Evolutionary conservation across 2,888 invertebrate genomes (phyloP), one percentile per base, ranked within the genome.

Genomic region (Cerceris rybyensis): DNA sequence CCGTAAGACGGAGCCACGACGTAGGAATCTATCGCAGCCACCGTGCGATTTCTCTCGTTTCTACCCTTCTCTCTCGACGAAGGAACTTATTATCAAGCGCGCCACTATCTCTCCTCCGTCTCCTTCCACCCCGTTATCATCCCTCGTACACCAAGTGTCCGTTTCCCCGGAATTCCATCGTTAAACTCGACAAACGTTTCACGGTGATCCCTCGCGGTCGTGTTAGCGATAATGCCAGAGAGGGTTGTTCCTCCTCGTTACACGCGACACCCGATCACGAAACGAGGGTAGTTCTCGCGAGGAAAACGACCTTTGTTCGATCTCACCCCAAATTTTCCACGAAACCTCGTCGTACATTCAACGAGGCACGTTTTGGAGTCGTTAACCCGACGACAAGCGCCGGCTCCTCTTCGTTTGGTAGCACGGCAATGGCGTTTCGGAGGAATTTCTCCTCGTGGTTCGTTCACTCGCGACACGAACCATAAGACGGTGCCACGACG

Each of bases 351-450:
- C 68, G 81, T 72, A n/a, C n/a, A n/a, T 78, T 71, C 67, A 81
- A 80, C 55, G 67, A 70, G 78, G 79, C 74, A 75, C 79, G 67
- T 76, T 78, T 74, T 57, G 70, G 80, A 79, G 82, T 83, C 82
- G 82, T 80, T 83, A 80, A 83, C 82, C 81, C 82, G 78, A 81
- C 78, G 82, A 79, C 82, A 77, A 83, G 7, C 64, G 50, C 65
- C 55, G 78, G 61, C 57, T 41, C 50, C 42, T 46, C 57, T 69
- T 66, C 58, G 54, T 13, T 58, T 64, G 14, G 39, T 14, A 28
- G 41, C 69, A 60, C 71, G 72, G 59, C 65, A 83, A 83, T 83
- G 84, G 84, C 84, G 84, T 82, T 75, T 58, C 79, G 43, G 63
- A 65, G 55, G 63, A n/a, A 52, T 14, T 52, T 13, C 17, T 28